Evolutionary conservation across 64 coral and sea anemone genomes (phyloP).

Genomic region (Platygyra sinensis): DNA sequence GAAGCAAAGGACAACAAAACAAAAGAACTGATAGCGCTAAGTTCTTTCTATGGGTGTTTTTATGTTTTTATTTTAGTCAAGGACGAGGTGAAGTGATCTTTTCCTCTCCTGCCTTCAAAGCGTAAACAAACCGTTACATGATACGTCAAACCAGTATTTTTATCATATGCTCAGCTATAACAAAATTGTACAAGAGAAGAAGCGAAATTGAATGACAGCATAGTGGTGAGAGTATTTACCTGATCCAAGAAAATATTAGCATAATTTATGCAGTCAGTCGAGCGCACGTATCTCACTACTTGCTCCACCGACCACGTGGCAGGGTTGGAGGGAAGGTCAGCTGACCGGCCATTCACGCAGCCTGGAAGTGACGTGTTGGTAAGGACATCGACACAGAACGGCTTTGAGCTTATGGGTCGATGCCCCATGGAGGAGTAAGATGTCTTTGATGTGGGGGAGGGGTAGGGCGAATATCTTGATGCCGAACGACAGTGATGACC

Average conservation of each 20-base stretch:
- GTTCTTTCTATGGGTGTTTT: no score
- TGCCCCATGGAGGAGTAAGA: constrained; percentile 30
- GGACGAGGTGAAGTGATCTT: no score
- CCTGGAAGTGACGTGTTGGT: constrained; percentile 96
- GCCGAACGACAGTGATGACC: constrained; percentile 25
- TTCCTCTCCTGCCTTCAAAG: neutral
- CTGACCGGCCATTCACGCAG: constrained; percentile 83
- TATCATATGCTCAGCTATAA: no score
- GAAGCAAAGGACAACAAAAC: no score
- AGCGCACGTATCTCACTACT: constrained; percentile 79
- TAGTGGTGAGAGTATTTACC: constrained; percentile 40
- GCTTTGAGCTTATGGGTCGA: constrained; percentile 37
- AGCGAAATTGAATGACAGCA: neutral
- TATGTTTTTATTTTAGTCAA: no score
- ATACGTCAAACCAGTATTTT: no score
- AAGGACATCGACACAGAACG: constrained; percentile 61
- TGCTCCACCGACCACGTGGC: constrained; percentile 85
- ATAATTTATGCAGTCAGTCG: constrained; percentile 89
- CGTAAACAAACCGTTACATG: neutral
- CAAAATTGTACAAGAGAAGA: no score
- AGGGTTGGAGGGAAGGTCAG: constrained; percentile 85
- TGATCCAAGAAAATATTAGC: constrained; percentile 83
- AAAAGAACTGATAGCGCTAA: no score
- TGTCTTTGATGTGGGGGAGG: constrained; percentile 27
- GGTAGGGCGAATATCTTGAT: constrained; percentile 41